phyloP scores from a whole-genome alignment of 2,888 invertebrate genomes.

The Heliconius aoede region DNA sequence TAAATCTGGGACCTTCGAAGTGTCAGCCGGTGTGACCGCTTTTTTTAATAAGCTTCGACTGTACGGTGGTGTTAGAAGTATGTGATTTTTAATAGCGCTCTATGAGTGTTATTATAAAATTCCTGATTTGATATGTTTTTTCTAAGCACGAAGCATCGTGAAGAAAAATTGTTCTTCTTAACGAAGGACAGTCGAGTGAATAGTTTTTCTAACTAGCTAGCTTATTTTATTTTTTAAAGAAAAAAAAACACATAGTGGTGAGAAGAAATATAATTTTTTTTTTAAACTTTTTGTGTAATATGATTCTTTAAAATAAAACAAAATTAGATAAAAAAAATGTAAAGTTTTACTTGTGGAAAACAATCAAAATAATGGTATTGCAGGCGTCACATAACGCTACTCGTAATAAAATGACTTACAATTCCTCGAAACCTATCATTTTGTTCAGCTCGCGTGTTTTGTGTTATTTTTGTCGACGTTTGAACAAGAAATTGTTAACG shows the following conservation, averaged over 20 bases:
- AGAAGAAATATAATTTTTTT: too few relatives aligned
- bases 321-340: not conserved
- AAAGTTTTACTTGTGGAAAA: not conserved
- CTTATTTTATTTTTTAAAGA: too few relatives aligned
- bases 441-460: not conserved
- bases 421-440: constrained; percentile 12
- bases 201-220: too few relatives aligned
- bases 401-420: constrained; percentile 5
- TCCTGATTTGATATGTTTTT: too few relatives aligned
- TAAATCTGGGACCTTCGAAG: constrained; percentile 10
- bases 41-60: not conserved
- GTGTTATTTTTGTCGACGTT: not conserved
- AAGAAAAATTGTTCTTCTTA: too few relatives aligned
- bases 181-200: too few relatives aligned
- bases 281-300: too few relatives aligned
- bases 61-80: too few relatives aligned
- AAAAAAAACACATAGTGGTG: too few relatives aligned
- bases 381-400: not conserved
- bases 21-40: not conserved
- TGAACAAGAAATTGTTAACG: constrained; percentile 4
- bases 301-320: not conserved
- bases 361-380: not conserved
- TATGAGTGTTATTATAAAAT: too few relatives aligned
- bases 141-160: too few relatives aligned
- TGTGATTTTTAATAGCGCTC: too few relatives aligned